Base-by-base conservation (phyloP, 1,140 invertebrate species). In the Hestina assimilis region DNA sequence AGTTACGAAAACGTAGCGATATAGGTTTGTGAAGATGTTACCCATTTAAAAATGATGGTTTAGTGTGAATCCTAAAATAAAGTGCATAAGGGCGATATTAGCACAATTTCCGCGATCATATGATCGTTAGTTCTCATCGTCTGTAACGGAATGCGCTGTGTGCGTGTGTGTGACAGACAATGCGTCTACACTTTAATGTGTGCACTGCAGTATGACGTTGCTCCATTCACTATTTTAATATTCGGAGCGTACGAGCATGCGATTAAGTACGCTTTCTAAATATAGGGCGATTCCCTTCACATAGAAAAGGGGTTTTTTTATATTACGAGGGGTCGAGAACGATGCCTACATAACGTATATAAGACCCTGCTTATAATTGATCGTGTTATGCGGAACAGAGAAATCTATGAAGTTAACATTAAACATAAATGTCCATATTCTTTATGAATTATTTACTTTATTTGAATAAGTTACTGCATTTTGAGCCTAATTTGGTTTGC, bases 181-280 rank as follows among this genome's bases (percentile, higher is more conserved):
- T 81, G 66, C 47, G 70, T 63, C 69, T 58, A 64, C 46, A 48
- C 50, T 69, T 70, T 78, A 75, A 79, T 69, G 72, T 60, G 71
- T 69, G 70, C 70, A 69, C 55, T 76, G 79, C 72, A 76, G 78
- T 78, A 76, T 83, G 83, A 87, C 77, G 79, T 72, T 69, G 72
- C 74, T 73, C 83, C 78, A 80, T 81, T 79, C 80, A 82, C 66
- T 55, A 71, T 55, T 79, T 83, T 79, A 84, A 84, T 83, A 87
- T 84, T 85, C 79, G 53, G 59, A 71, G 70, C 78, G 79, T 66
- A 72, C 79, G 67, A 72, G 75, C 72, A 78, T 66, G 64, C 75
- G 79, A 84, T 83, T 82, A 85, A 84, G 77, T 78, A 76, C 75
- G 77, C 82, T 79, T 75, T 80, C 77, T 75, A 83, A 83, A 85